Percentiles rank a stretch among this genome's conserved stretches.
phyloP scores from a whole-genome alignment of 2,797 vertebrate genomes.

The Chloroceryle amazona region DNA sequence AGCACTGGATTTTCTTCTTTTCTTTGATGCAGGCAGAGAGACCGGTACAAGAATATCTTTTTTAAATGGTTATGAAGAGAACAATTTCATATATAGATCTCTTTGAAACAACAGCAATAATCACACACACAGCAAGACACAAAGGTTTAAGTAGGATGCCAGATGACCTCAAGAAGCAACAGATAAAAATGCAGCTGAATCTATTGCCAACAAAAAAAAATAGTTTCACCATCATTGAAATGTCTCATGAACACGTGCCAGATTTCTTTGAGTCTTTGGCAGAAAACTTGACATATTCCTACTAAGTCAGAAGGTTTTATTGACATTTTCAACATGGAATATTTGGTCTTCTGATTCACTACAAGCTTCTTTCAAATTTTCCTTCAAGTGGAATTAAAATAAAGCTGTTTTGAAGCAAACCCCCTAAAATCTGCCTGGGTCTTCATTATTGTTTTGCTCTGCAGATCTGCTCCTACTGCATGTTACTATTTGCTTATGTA shows the following conservation, averaged over 20 bases:
- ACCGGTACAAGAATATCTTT: not conserved
- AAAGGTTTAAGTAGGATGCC: not conserved
- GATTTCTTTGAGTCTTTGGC: not conserved
- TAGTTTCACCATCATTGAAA: not conserved
- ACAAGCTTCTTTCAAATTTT: not conserved
- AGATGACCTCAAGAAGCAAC: not conserved
- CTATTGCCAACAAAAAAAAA: not conserved
- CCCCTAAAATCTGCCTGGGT: not conserved
- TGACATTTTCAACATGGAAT: not conserved
- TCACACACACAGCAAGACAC: not conserved
- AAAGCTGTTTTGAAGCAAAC: not conserved
- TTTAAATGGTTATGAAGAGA: not conserved
- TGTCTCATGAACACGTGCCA: not conserved
- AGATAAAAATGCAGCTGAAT: not conserved
- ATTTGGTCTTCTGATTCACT: not conserved
- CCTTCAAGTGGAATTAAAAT: not conserved
- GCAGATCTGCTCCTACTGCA: not conserved
- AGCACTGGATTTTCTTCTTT: not conserved
- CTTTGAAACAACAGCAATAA: not conserved
- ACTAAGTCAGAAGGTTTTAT: not conserved
- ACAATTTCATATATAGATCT: not conserved
- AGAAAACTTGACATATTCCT: not conserved
- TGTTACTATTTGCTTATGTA: not conserved
- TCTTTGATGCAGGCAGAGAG: not conserved
- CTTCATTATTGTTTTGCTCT: not conserved